A percentile compares a stretch with the other conserved stretches of the same genome.
These are phyloP conservation scores for Tiliqua scincoides DNA, from an alignment of 2,113 vertebrate genomes.

Conservation along the genomic window DNA sequence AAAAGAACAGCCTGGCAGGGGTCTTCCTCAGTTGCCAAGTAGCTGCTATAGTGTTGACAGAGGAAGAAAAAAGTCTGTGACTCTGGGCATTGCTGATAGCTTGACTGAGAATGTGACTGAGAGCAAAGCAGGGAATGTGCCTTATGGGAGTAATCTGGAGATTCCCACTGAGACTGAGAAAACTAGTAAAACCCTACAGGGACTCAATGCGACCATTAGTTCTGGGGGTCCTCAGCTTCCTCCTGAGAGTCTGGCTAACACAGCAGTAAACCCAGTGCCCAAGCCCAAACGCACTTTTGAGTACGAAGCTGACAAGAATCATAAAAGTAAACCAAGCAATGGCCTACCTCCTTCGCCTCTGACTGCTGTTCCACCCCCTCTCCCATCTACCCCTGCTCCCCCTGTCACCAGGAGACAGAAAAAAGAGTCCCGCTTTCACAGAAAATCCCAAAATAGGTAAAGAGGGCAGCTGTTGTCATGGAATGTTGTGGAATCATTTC, in stretches of 20 bases:
- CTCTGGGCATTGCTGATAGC: slow-evolving; percentile 79
- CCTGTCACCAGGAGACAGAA: slow-evolving; percentile 81
- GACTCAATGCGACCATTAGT: slow-evolving; percentile 76
- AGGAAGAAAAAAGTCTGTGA: slow-evolving; percentile 83
- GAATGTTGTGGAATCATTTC: accelerated
- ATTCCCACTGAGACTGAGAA: slow-evolving; percentile 78
- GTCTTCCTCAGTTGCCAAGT: slow-evolving; percentile 91
- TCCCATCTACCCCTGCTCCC: slow-evolving; percentile 91
- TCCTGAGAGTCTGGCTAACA: slow-evolving; percentile 73
- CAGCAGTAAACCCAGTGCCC: slow-evolving; percentile 91
- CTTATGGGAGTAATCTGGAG: slow-evolving; percentile 83
- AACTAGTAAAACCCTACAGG: slow-evolving; percentile 77
- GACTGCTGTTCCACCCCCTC: slow-evolving; percentile 86
- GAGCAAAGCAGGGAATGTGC: slow-evolving; percentile 79
- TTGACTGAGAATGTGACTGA: slow-evolving; percentile 73
- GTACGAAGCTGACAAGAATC: slow-evolving; percentile 92
- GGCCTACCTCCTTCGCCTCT: slow-evolving; percentile 87
- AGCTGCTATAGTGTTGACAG: slow-evolving; percentile 93
- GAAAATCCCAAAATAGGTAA: slow-evolving; percentile 91
- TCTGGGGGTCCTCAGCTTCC: slow-evolving; percentile 74
- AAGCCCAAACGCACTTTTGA: slow-evolving; percentile 99
- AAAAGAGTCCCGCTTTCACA: slow-evolving; percentile 78
- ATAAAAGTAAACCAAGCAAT: slow-evolving; percentile 85
- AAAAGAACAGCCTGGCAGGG: slow-evolving; percentile 90
- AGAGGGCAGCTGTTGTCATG: not conserved